Evolutionary conservation across 2,888 invertebrate genomes (phyloP).

Genomic region (Hirudinaria manillensis): DNA sequence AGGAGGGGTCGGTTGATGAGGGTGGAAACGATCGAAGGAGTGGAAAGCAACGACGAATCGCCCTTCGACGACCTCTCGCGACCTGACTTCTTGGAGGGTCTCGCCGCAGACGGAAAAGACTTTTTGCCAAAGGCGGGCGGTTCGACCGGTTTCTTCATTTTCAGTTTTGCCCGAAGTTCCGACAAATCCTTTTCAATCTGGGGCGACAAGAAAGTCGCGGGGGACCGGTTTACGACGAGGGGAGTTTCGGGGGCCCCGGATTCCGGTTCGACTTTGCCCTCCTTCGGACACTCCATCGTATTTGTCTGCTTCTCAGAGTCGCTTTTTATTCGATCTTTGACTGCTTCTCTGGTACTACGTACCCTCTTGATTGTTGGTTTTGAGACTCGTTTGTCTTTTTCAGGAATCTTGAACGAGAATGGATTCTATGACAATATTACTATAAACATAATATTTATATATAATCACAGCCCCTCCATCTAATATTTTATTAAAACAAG

Average conservation of each 20-base stretch:
- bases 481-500: no score
- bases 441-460: no score
- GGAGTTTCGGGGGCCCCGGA: not conserved
- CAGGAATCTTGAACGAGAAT: no score
- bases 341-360: not conserved
- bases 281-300: not conserved
- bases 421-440: no score
- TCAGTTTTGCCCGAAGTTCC: constrained; percentile 1
- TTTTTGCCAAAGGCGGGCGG: not conserved
- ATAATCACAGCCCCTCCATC: no score
- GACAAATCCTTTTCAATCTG: constrained; percentile 14
- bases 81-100: not conserved
- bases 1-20: constrained; percentile 25
- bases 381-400: no score
- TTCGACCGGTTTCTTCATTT: not conserved
- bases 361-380: no score
- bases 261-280: not conserved
- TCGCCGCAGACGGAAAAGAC: not conserved
- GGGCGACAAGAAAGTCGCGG: not conserved
- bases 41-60: not conserved
- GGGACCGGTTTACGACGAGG: not conserved
- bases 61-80: not conserved
- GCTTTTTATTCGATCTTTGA: not conserved
- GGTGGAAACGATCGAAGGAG: constrained; percentile 22
- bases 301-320: not conserved